These are phyloP conservation scores for Phoeniculus purpureus DNA, from an alignment of 2,797 vertebrate species.

Conservation along the genomic window DNA sequence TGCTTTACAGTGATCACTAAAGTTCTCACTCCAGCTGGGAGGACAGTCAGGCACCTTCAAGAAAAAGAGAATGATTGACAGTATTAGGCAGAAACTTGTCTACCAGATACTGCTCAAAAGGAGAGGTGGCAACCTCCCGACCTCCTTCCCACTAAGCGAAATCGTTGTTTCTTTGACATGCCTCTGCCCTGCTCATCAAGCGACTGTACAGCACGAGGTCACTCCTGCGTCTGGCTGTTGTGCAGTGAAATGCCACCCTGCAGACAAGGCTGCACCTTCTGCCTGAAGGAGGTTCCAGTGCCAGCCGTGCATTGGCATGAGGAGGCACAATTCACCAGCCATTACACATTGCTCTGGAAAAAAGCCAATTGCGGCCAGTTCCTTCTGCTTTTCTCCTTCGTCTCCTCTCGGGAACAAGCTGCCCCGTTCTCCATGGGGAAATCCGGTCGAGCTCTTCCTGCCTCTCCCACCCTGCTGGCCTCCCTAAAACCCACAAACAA, in stretches of 20 bases:
- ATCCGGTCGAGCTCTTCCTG: background rate
- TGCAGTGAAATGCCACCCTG: background rate
- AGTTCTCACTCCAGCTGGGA: slow-evolving; percentile 68
- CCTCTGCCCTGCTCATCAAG: slow-evolving; percentile 23
- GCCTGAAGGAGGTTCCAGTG: background rate
- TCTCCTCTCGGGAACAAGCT: background rate
- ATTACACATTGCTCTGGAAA: background rate
- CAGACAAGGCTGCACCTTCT: slow-evolving; percentile 4
- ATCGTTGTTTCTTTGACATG: background rate
- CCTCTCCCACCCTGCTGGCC: background rate
- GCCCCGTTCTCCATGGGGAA: background rate
- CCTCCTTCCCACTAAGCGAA: background rate
- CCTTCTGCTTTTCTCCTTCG: background rate
- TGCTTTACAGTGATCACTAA: slow-evolving; percentile 50
- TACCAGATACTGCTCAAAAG: slow-evolving; percentile 59
- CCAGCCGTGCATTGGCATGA: slow-evolving; percentile 12
- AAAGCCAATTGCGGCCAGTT: no score
- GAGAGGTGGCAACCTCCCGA: slow-evolving; percentile 54
- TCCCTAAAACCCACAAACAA: background rate
- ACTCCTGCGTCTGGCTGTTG: slow-evolving; percentile 7
- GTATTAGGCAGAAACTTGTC: slow-evolving; percentile 66
- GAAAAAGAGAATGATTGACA: slow-evolving; percentile 64
- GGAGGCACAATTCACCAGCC: background rate
- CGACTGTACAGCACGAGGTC: background rate
- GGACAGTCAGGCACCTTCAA: slow-evolving; percentile 63